These are phyloP conservation scores for Platyscapa corneri DNA, from an alignment of 1,140 invertebrate species.

Conservation along the genomic window DNA sequence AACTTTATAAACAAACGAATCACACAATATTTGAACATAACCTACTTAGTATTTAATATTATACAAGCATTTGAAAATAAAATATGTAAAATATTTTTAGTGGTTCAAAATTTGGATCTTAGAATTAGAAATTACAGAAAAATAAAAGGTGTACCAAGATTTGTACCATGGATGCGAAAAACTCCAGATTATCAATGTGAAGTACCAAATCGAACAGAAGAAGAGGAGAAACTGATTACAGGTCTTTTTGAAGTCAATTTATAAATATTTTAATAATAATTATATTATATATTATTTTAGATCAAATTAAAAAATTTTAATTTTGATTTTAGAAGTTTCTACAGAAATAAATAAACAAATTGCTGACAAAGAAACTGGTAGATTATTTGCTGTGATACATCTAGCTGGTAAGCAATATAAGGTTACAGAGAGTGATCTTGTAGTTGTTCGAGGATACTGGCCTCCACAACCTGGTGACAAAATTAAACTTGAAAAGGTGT, in stretches of 20 bases:
- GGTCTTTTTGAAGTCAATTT: too few relatives aligned
- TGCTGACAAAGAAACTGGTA: constrained; percentile 75
- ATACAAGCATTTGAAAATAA: not conserved
- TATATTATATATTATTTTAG: not conserved
- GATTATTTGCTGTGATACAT: constrained; percentile 91
- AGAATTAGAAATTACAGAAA: constrained; percentile 34
- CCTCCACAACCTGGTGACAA: constrained; percentile 87
- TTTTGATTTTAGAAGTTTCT: constrained; percentile 67
- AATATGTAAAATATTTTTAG: not conserved
- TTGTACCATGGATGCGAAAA: constrained; percentile 60
- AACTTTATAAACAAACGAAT: not conserved
- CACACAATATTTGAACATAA: constrained; percentile 40
- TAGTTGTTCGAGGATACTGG: constrained; percentile 89
- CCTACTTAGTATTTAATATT: not conserved
- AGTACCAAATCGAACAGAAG: constrained; percentile 56
- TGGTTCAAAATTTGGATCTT: constrained; percentile 16
- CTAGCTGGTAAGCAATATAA: constrained; percentile 90
- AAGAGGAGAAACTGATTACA: constrained; percentile 59
- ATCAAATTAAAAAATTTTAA: constrained; percentile 3
- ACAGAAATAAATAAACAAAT: constrained; percentile 79
- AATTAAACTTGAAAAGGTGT: constrained; percentile 90
- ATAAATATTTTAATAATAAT: too few relatives aligned
- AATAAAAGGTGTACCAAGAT: constrained; percentile 39
- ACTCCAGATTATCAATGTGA: constrained; percentile 55
- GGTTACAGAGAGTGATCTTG: constrained; percentile 89